These are phyloP conservation scores for Beris morrisii DNA, from an alignment of 2,888 invertebrate species.

Conservation along the genomic window DNA sequence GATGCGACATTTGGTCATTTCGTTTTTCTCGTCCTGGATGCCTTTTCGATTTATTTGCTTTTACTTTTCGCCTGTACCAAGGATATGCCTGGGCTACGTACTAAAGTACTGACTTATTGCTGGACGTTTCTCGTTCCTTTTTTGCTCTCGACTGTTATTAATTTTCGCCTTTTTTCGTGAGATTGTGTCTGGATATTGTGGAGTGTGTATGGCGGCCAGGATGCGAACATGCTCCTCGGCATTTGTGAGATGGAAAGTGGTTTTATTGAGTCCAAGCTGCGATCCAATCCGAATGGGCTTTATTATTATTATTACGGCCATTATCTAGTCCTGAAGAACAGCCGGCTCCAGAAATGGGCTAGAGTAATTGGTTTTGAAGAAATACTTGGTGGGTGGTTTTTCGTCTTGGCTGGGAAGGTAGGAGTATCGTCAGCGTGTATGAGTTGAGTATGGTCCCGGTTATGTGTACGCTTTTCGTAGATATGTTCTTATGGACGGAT, in stretches of 20 bases:
- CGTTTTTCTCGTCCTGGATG: conserved; percentile 35
- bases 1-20: conserved; percentile 38
- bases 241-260: too few species aligned
- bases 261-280: too few species aligned
- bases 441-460: too few species aligned
- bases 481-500: too few species aligned
- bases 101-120: neutral
- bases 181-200: too few species aligned
- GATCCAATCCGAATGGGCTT: conserved; percentile 15
- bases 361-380: conserved; percentile 12
- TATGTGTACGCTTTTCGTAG: too few species aligned
- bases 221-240: too few species aligned
- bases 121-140: neutral
- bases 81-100: neutral
- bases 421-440: too few species aligned
- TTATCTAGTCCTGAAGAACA: conserved; percentile 27
- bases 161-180: too few species aligned
- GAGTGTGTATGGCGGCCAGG: too few species aligned
- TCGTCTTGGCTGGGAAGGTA: too few species aligned
- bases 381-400: neutral
- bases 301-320: conserved; percentile 35
- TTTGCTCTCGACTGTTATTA: too few species aligned
- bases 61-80: neutral
- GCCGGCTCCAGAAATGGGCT: conserved; percentile 21
- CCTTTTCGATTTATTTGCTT: conserved; percentile 7